These are phyloP conservation scores for Speoplatyrhinus poulsoni DNA, from an alignment of 2,113 vertebrate genomes.

Conservation along the genomic window DNA sequence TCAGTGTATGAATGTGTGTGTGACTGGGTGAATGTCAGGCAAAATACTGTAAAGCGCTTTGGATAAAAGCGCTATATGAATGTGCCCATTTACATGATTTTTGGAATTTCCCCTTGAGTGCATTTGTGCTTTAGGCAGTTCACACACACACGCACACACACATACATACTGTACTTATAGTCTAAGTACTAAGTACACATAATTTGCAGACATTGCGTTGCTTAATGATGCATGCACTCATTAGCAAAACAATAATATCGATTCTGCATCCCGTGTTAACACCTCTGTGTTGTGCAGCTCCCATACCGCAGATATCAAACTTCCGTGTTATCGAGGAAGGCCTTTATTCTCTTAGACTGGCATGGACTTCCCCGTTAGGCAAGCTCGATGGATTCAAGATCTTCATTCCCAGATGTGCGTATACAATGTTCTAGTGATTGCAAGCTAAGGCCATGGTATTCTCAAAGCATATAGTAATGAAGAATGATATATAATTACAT, in stretches of 20 bases:
- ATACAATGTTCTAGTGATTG: neutral
- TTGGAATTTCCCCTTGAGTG: neutral
- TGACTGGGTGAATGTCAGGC: too few species aligned
- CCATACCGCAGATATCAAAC: conserved; percentile 82
- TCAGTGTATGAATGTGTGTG: too few species aligned
- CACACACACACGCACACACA: neutral
- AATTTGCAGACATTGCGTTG: neutral
- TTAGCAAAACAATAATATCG: neutral
- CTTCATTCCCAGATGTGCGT: conserved; percentile 84
- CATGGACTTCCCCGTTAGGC: conserved; percentile 81
- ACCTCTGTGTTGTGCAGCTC: conserved; percentile 57
- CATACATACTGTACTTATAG: neutral
- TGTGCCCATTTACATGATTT: too few species aligned
- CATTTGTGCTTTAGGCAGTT: neutral
- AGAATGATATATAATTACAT: too few species aligned
- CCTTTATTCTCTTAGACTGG: conserved; percentile 82
- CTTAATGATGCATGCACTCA: neutral
- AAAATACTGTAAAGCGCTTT: too few species aligned
- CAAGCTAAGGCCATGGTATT: neutral
- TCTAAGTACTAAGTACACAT: neutral
- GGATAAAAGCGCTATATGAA: too few species aligned
- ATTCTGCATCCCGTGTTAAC: neutral
- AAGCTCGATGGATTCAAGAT: conserved; percentile 84
- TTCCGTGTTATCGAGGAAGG: conserved; percentile 88
- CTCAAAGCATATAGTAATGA: neutral